Evolutionary conservation across 1,140 invertebrate genomes (phyloP).

Genomic region (Carposina sasakii): DNA sequence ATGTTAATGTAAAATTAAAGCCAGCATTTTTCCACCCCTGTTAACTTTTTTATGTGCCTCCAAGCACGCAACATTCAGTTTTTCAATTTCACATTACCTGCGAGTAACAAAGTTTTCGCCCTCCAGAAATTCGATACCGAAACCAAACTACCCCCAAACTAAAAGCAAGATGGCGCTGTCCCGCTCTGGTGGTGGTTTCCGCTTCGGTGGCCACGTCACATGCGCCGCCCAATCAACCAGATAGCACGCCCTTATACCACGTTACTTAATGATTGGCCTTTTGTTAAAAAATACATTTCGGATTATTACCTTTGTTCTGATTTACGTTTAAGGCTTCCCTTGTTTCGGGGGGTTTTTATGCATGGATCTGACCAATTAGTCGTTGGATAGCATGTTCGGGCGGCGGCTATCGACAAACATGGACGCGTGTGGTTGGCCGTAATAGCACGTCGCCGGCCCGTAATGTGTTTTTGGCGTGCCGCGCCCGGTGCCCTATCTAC

Average conservation of each 20-base stretch:
- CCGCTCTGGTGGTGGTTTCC: slow-evolving; percentile 38
- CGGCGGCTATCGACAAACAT: slow-evolving; percentile 42
- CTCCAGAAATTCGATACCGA: no score
- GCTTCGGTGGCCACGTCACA: slow-evolving; percentile 36
- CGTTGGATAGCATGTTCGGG: slow-evolving; percentile 51
- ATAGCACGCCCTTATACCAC: slow-evolving; percentile 39
- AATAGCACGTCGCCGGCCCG: slow-evolving; percentile 48
- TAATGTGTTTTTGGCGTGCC: slow-evolving; percentile 62
- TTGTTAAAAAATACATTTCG: slow-evolving; percentile 10
- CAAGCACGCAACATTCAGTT: no score
- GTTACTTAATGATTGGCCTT: slow-evolving; percentile 36
- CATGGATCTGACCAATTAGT: slow-evolving; percentile 53
- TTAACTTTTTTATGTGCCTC: no score
- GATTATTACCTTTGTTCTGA: slow-evolving; percentile 3
- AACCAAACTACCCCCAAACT: slow-evolving; percentile 34
- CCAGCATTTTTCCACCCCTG: no score
- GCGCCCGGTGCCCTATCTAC: slow-evolving; percentile 50
- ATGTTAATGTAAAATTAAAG: no score
- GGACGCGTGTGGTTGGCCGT: slow-evolving; percentile 56
- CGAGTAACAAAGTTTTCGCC: no score
- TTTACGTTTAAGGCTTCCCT: slow-evolving; percentile 40
- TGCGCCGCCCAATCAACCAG: slow-evolving; percentile 37
- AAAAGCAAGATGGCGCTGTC: slow-evolving; percentile 46
- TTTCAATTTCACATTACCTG: no score
- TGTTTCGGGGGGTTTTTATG: slow-evolving; percentile 50